Conservation (phyloP, 2,113 vertebrate species). For the Platysternon megacephalum region DNA sequence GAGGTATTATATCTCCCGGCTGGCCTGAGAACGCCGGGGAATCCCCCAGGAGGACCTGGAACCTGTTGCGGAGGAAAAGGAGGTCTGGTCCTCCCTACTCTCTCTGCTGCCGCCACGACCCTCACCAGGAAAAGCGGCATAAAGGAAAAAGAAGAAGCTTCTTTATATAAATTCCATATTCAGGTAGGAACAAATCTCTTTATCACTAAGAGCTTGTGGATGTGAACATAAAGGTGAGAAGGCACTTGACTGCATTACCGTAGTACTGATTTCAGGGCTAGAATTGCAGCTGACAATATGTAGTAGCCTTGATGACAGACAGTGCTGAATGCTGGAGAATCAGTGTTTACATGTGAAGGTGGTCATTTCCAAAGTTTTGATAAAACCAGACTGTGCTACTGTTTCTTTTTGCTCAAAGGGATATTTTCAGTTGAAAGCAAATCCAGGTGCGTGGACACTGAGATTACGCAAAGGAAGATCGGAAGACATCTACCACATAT, state of each 20-base stretch:
- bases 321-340: background rate
- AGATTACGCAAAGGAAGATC: slow-evolving; percentile 93
- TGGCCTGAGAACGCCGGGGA: too few species aligned
- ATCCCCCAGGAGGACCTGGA: too few species aligned
- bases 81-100: too few species aligned
- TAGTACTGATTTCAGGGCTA: background rate
- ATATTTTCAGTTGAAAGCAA: slow-evolving; percentile 98
- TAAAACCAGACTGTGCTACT: background rate
- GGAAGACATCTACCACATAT: slow-evolving; percentile 92
- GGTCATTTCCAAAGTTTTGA: background rate
- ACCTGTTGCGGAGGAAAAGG: too few species aligned
- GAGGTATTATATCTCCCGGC: too few species aligned
- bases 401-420: slow-evolving; percentile 79
- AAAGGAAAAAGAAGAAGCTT: background rate
- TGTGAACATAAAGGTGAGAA: background rate
- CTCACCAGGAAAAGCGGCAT: too few species aligned
- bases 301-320: background rate
- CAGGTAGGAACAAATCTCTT: background rate
- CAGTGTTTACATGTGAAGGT: background rate
- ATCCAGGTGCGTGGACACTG: slow-evolving; percentile 93
- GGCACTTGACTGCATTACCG: background rate
- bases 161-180: background rate
- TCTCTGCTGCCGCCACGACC: too few species aligned
- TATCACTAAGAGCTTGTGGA: background rate
- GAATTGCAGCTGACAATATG: background rate